These are phyloP conservation scores for Lasioglossum villosulum DNA, from an alignment of 2,888 invertebrate species.

Conservation along the genomic window DNA sequence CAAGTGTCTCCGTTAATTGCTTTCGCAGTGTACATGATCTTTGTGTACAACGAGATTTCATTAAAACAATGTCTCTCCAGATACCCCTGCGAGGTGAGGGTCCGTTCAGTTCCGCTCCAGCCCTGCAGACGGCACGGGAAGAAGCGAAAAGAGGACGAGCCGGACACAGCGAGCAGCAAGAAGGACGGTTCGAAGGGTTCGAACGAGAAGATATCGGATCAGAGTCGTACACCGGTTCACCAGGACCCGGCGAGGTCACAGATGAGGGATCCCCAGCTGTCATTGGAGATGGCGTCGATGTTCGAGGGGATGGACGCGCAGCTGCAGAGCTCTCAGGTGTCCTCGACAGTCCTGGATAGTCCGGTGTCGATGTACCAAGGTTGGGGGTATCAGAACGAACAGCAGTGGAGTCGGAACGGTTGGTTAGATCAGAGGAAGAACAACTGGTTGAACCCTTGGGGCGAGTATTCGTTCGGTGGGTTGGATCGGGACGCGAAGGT, in stretches of 20 bases:
- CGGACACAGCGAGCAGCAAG: constrained; percentile 84
- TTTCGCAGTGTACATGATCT: too few species aligned
- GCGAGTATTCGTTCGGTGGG: constrained; percentile 80
- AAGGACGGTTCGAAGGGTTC: constrained; percentile 81
- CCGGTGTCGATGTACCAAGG: constrained; percentile 85
- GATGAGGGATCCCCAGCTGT: constrained; percentile 85
- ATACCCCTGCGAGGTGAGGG: constrained; percentile 94
- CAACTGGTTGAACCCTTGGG: constrained; percentile 83
- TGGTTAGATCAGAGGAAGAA: constrained; percentile 83
- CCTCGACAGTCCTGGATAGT: constrained; percentile 92
- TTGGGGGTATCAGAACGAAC: constrained; percentile 84
- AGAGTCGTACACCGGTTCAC: constrained; percentile 70
- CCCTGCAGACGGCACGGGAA: constrained; percentile 92
- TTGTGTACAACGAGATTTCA: not conserved
- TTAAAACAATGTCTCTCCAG: constrained; percentile 84
- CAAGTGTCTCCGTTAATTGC: constrained; percentile 82
- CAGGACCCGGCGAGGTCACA: constrained; percentile 76
- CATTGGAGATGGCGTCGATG: constrained; percentile 91
- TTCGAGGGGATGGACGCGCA: constrained; percentile 92
- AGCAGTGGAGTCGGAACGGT: constrained; percentile 80
- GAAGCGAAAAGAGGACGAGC: constrained; percentile 91
- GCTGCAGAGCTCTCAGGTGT: constrained; percentile 93
- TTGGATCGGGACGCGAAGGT: constrained; percentile 87
- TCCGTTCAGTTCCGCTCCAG: constrained; percentile 93
- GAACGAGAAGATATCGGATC: constrained; percentile 75